A percentile compares a stretch with the other conserved stretches of the same genome.
Evolutionary conservation across 2,113 vertebrate species (phyloP).

Genomic region (Bettongia penicillata): DNA sequence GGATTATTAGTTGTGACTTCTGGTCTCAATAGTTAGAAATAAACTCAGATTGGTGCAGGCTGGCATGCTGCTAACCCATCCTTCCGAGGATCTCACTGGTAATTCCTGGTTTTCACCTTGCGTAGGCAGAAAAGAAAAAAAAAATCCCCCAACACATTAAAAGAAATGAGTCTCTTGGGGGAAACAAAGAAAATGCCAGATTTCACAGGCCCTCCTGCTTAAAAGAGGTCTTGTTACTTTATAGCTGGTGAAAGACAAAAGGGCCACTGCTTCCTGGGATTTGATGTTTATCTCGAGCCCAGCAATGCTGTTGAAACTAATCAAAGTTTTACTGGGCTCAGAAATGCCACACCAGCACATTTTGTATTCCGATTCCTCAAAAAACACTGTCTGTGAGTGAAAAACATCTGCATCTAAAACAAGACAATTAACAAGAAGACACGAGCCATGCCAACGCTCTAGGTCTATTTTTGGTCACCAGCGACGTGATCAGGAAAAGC

Average conservation of each 20-base stretch:
- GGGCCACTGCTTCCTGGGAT: constrained; percentile 63
- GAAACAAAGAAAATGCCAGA: constrained; percentile 75
- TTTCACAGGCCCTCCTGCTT: constrained; percentile 30
- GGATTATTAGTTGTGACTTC: constrained; percentile 25
- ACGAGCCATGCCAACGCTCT: constrained; percentile 77
- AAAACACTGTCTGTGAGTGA: constrained; percentile 82
- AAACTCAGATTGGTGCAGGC: constrained; percentile 23
- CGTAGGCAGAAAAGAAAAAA: constrained; percentile 65
- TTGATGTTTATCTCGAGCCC: constrained; percentile 75
- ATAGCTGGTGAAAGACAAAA: constrained; percentile 64
- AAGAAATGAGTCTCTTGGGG: constrained; percentile 60
- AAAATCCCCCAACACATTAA: constrained; percentile 50
- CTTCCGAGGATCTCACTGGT: constrained; percentile 60
- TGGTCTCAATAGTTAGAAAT: constrained; percentile 17
- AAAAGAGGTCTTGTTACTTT: constrained; percentile 70
- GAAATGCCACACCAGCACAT: constrained; percentile 87
- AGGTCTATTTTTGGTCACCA: constrained; percentile 84
- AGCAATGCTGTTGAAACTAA: constrained; percentile 73
- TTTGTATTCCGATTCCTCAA: constrained; percentile 71
- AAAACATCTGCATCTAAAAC: constrained; percentile 89
- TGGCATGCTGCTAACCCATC: constrained; percentile 27
- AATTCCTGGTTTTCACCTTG: constrained; percentile 61
- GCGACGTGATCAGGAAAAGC: constrained; percentile 78
- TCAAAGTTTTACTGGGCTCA: constrained; percentile 82
- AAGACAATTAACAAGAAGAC: constrained; percentile 86